These are phyloP conservation scores for Gymnogyps californianus DNA, from an alignment of 2,113 vertebrate genomes.

Conservation along the genomic window DNA sequence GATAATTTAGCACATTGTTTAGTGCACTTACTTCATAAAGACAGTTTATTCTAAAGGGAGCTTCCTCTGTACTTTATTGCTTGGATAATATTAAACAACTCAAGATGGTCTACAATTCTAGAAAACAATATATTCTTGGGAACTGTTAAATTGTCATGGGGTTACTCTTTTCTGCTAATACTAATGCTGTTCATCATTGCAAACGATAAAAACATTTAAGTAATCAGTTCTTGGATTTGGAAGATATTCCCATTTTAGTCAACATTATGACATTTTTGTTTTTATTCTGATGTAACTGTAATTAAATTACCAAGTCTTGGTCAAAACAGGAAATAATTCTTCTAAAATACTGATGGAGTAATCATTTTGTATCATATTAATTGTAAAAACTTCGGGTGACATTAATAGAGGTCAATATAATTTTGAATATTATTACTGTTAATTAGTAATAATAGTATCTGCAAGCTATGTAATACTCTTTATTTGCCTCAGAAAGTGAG, in stretches of 20 bases:
- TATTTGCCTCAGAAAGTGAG: background rate
- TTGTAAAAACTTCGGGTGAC: background rate
- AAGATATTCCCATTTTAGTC: background rate
- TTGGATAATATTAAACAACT: background rate
- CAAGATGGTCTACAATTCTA: background rate
- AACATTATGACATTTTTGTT: background rate
- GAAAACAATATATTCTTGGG: background rate
- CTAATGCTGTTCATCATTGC: background rate
- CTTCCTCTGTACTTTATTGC: background rate
- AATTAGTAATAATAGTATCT: background rate
- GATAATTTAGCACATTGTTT: background rate
- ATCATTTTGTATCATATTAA: background rate
- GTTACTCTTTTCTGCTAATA: background rate
- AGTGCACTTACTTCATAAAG: background rate
- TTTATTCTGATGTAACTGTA: conserved; percentile 24
- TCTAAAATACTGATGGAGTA: background rate
- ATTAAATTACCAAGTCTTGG: background rate
- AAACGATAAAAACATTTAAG: background rate
- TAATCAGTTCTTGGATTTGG: background rate
- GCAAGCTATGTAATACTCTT: background rate
- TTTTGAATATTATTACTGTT: background rate
- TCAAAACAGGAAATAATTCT: conserved; percentile 19
- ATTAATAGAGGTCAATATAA: background rate
- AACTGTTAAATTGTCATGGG: background rate
- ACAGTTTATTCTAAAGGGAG: background rate